These are phyloP conservation scores for Eulemur rubriventer DNA, from an alignment of 2,797 vertebrate species.

Conservation along the genomic window DNA sequence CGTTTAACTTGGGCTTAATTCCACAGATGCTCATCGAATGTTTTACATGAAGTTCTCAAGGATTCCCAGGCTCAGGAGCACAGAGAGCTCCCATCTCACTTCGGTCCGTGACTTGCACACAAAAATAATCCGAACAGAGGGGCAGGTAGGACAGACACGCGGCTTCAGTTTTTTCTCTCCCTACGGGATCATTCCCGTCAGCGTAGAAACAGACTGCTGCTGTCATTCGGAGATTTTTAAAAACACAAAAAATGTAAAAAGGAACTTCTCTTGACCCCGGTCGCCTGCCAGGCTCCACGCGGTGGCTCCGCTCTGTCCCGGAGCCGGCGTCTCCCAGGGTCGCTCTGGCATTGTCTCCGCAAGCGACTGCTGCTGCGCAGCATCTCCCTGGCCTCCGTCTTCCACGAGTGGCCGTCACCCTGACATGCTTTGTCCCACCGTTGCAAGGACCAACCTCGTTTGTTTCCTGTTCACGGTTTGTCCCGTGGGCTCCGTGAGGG, in stretches of 20 bases:
- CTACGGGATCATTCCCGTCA: rapidly evolving
- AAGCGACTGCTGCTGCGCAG: neutral
- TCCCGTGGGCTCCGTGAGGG: neutral
- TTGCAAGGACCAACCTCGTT: rapidly evolving
- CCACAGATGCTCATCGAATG: too few relatives aligned
- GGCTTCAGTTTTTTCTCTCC: neutral
- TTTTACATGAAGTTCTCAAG: rapidly evolving
- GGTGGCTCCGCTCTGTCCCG: neutral
- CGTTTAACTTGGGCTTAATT: too few relatives aligned
- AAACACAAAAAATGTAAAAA: too few relatives aligned
- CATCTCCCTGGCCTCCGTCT: rapidly evolving
- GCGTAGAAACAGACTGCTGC: too few relatives aligned
- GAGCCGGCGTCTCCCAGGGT: neutral
- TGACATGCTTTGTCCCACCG: rapidly evolving
- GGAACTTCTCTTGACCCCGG: neutral
- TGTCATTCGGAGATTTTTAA: neutral
- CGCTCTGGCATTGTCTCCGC: neutral
- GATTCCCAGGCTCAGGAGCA: neutral
- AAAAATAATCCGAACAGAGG: rapidly evolving
- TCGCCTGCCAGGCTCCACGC: rapidly evolving
- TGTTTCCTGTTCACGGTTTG: rapidly evolving
- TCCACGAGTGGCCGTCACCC: neutral
- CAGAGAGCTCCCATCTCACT: rapidly evolving
- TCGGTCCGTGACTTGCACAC: rapidly evolving
- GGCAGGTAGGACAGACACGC: rapidly evolving